phyloP scores from a whole-genome alignment of 2,797 vertebrate species.

The Takifugu rubripes region DNA sequence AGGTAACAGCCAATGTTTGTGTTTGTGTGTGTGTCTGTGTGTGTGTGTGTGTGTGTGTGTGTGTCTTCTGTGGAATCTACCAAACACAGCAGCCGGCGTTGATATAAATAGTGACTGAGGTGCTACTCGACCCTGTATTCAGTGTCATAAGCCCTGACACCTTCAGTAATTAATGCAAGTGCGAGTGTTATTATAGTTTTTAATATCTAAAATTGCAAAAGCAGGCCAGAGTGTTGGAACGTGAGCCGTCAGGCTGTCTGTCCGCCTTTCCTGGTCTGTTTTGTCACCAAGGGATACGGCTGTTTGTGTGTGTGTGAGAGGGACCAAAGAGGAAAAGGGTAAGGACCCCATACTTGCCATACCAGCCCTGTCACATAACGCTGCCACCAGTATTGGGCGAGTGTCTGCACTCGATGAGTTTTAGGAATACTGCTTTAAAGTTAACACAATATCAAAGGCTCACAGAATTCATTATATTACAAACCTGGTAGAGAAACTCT shows the following conservation, averaged over 20 bases:
- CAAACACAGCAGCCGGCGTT: not conserved
- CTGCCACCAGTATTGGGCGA: slow-evolving; percentile 3
- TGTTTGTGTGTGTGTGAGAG: slow-evolving; percentile 39
- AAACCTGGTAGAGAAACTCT: not conserved
- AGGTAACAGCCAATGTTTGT: slow-evolving; percentile 59
- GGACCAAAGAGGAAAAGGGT: slow-evolving; percentile 52
- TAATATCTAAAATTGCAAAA: slow-evolving; percentile 24
- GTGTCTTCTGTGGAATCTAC: not conserved
- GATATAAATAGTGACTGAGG: not conserved
- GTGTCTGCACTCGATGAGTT: slow-evolving; percentile 1
- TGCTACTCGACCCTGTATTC: not conserved
- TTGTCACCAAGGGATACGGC: slow-evolving; percentile 35
- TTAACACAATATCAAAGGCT: not conserved
- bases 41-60: slow-evolving; percentile 10
- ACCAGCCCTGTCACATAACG: slow-evolving; percentile 38
- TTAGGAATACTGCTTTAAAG: slow-evolving; percentile 15
- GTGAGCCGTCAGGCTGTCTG: slow-evolving; percentile 28
- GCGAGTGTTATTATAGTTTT: slow-evolving; percentile 29
- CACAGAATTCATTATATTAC: not conserved
- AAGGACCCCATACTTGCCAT: slow-evolving; percentile 45
- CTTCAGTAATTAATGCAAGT: slow-evolving; percentile 15
- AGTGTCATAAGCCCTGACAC: slow-evolving; percentile 2
- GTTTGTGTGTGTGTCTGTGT: slow-evolving; percentile 18
- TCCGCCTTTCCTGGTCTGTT: slow-evolving; percentile 29
- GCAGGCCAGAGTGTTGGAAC: slow-evolving; percentile 25